Conservation (phyloP, 1,140 invertebrate genomes). For the Laodelphax striatellus region DNA sequence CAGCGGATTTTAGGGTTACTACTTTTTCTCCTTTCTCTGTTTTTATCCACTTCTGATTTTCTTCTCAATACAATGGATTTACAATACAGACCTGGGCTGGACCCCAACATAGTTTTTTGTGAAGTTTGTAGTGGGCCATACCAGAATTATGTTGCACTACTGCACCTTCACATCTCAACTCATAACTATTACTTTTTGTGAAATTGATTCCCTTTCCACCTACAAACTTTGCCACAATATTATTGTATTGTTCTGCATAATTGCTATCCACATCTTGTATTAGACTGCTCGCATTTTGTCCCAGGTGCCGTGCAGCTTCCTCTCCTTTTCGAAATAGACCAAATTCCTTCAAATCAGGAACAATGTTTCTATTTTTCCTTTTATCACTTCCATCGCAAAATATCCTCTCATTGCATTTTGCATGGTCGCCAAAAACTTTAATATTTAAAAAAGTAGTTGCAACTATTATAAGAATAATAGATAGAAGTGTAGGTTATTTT, state of each 20-base stretch:
- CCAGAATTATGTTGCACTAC: slow-evolving; percentile 12
- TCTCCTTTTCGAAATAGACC: too few species aligned
- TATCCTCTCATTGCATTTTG: neutral
- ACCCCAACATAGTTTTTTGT: slow-evolving; percentile 6
- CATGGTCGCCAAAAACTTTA: neutral
- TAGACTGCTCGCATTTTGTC: neutral
- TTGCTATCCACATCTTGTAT: slow-evolving; percentile 11
- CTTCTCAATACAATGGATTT: too few species aligned
- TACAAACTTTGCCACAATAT: slow-evolving; percentile 12
- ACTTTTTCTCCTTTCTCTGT: too few species aligned
- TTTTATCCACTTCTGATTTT: too few species aligned
- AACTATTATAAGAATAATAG: too few species aligned
- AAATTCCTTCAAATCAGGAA: neutral
- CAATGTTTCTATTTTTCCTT: slow-evolving; percentile 9
- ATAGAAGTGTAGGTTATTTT: too few species aligned
- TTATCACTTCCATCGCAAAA: slow-evolving; percentile 2
- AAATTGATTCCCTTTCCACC: slow-evolving; percentile 14
- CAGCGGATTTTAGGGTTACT: too few species aligned
- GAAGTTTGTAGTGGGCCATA: slow-evolving; percentile 1
- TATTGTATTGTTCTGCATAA: slow-evolving; percentile 11
- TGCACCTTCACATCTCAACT: slow-evolving; percentile 6
- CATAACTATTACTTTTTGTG: slow-evolving; percentile 5
- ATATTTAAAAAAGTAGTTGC: too few species aligned
- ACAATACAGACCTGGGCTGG: too few species aligned
- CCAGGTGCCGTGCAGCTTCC: too few species aligned